phyloP scores from a whole-genome alignment of 2,113 vertebrate genomes.

The Paracyprichromis sp. region DNA sequence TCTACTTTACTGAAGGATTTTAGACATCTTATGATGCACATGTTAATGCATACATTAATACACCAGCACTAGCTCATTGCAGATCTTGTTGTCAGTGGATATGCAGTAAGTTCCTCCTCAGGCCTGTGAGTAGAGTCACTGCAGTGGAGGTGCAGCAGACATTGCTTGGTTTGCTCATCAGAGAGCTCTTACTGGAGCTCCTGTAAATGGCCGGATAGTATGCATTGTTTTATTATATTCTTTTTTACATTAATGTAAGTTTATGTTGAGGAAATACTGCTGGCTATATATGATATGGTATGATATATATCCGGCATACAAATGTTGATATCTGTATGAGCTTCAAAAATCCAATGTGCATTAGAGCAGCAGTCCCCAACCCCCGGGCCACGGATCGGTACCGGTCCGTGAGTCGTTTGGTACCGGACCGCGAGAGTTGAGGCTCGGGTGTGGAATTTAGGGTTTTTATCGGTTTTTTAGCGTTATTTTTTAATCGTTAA shows the following conservation, averaged over 20 bases:
- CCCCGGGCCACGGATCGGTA: fast-evolving
- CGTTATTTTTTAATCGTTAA: not conserved
- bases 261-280: not conserved
- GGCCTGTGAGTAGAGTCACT: not conserved
- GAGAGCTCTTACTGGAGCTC: not conserved
- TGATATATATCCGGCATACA: not conserved
- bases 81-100: not conserved
- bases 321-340: not conserved
- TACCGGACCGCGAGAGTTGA: not conserved
- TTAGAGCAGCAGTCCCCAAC: not conserved
- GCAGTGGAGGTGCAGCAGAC: not conserved
- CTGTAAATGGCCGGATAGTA: not conserved
- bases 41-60: not conserved
- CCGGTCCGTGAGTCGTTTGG: not conserved
- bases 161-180: not conserved
- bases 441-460: not conserved
- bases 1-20: not conserved
- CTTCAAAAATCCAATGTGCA: not conserved
- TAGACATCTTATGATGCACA: not conserved
- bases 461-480: fast-evolving
- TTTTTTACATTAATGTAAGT: not conserved
- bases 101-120: not conserved
- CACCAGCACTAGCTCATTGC: not conserved
- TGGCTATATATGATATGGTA: not conserved
- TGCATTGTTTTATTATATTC: not conserved